A percentile compares a stretch with the other conserved stretches of the same genome.
Evolutionary conservation across 2,797 vertebrate species (phyloP).

Genomic region (Spinus pinus): DNA sequence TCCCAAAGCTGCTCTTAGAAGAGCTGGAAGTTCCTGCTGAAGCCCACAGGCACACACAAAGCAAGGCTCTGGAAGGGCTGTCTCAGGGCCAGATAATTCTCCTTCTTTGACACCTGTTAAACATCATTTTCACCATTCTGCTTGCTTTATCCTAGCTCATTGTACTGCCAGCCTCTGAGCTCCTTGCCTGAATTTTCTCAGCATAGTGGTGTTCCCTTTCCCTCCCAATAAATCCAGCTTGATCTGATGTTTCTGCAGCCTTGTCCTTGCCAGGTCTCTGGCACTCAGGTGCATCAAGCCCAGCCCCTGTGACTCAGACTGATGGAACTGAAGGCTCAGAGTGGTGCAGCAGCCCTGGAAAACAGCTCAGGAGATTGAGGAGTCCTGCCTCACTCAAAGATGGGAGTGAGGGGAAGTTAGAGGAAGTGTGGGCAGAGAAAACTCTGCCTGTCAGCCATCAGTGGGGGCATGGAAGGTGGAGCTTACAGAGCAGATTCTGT

Average conservation of each 20-base stretch:
- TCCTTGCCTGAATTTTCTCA: not conserved
- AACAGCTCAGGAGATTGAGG: not conserved
- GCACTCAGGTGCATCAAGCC: not conserved
- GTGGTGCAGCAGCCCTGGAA: not conserved
- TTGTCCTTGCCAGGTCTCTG: not conserved
- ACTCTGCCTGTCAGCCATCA: not conserved
- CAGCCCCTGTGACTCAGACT: not conserved
- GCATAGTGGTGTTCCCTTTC: not conserved
- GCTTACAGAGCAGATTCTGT: not conserved
- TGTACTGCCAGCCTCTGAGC: not conserved
- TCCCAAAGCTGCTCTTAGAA: not conserved
- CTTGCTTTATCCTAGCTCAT: not conserved
- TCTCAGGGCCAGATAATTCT: not conserved
- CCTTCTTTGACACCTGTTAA: not conserved
- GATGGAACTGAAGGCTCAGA: not conserved
- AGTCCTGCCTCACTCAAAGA: not conserved
- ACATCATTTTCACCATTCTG: not conserved
- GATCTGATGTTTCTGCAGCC: not conserved
- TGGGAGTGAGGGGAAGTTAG: not conserved
- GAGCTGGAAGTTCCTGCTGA: not conserved
- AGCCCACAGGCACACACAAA: not conserved
- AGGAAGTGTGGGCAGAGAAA: not conserved
- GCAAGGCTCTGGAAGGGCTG: not conserved
- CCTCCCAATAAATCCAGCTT: not conserved
- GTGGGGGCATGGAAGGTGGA: not conserved